Base-by-base conservation (phyloP, 2,888 invertebrate species). In the Pheosia tremula region DNA sequence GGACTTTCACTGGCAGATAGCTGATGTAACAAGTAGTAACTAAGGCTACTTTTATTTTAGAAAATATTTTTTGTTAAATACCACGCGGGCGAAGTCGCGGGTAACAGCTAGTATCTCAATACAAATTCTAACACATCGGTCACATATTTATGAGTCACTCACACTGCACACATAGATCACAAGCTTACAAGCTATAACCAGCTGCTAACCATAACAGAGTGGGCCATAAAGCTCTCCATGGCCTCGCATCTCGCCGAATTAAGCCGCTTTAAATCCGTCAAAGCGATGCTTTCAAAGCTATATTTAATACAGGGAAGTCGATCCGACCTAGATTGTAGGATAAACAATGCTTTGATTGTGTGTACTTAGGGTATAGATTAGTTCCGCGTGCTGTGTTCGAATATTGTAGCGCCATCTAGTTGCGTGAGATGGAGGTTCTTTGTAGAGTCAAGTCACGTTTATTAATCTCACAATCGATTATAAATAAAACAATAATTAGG, bases 261-360 rank as follows among this genome's bases (percentile, higher is more conserved):
- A 88, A 85, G 83, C 78, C 80, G 73, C 74, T 78, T 82, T 91
- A 90, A 91, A 91, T 88, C 89, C 82, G 80, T 90, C 89, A 81
- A 73, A 63, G 72, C 74, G 73, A 75, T 72, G 89, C 86, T 89
- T 88, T 88, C 80, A 86, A 81, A 64, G 78, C 78, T 83, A 82
- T 84, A 80, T 82, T 81, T 83, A 84, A 82, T 76, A 71, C 82
- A 66, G 85, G 89, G 88, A 89, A 89, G 86, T 81, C 71, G 71
- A 57, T 68, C 71, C 69, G 84, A 82, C 88, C 86, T 83, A 86
- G 71, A 81, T 84, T 7, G 38, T 83, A 0, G 55, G 55, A 53
- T 53, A 13, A 55, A 55, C 55, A 54, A 11, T 11, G 55, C 3
- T 55, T 55, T 7, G 39, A 38, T 54, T 11, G 43, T 8, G 43